A percentile compares a stretch with the other conserved stretches of the same genome.
Conservation (phyloP, 2,113 vertebrate genomes). For the Propithecus coquereli region DNA sequence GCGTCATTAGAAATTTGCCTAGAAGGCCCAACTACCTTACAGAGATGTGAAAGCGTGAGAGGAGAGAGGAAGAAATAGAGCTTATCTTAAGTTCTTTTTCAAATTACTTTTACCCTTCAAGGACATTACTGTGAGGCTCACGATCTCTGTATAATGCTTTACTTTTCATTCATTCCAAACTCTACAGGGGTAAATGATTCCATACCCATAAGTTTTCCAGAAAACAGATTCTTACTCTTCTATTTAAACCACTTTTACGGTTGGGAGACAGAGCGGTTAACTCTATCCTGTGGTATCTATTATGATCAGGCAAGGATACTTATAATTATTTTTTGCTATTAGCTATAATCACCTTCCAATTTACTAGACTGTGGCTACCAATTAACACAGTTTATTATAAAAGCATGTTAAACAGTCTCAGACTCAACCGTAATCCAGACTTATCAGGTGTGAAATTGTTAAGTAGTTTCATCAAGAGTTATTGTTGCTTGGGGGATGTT, state of each 20-base stretch:
- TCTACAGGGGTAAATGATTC: not conserved
- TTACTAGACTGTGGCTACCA: not conserved
- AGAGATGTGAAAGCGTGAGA: rapidly evolving
- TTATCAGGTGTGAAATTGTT: not conserved
- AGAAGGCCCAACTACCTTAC: not conserved
- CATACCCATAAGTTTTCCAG: not conserved
- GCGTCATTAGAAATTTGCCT: not conserved
- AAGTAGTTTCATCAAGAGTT: not conserved
- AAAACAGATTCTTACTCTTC: not conserved
- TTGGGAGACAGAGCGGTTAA: not conserved
- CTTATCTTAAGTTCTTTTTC: not conserved
- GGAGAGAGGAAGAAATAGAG: not conserved
- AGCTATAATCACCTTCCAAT: not conserved
- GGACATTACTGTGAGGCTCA: not conserved
- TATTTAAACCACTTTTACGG: not conserved
- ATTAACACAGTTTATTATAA: not conserved
- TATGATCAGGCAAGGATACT: not conserved
- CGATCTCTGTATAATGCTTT: not conserved
- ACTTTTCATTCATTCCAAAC: not conserved
- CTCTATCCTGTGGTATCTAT: not conserved
- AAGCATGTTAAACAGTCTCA: not conserved
- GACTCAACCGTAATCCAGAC: not conserved
- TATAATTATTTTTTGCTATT: not conserved
- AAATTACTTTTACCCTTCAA: not conserved
- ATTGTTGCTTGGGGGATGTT: not conserved